Percentiles rank a stretch among this genome's conserved stretches.
Evolutionary conservation across 2,888 invertebrate species (phyloP).

Genomic region (Rugalucina vietnamica): DNA sequence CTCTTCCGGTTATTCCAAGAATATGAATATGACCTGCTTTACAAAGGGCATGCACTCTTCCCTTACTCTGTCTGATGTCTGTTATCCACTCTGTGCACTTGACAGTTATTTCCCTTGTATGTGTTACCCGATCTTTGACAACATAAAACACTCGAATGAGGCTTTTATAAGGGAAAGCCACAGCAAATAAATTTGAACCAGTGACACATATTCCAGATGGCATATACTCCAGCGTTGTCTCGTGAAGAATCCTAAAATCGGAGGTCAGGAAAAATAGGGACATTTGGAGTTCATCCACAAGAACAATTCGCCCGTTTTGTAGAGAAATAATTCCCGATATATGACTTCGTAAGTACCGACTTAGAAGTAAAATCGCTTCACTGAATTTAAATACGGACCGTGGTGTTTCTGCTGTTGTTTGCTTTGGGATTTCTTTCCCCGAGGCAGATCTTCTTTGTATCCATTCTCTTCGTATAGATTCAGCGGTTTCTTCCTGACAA

Average conservation of each 20-base stretch:
- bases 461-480: constrained; percentile 50
- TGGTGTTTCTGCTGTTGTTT: neutral
- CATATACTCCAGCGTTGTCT: neutral
- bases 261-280: constrained; percentile 25
- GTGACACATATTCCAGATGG: constrained; percentile 30
- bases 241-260: neutral
- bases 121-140: constrained; percentile 17
- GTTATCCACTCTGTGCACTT: constrained; percentile 53
- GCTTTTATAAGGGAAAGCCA: constrained; percentile 50
- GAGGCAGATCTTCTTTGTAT: constrained; percentile 41
- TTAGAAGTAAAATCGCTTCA: constrained; percentile 31
- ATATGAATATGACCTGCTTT: constrained; percentile 55
- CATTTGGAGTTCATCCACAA: constrained; percentile 46
- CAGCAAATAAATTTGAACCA: constrained; percentile 22
- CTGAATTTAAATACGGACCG: constrained; percentile 22
- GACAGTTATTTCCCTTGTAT: constrained; percentile 25
- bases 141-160: constrained; percentile 31
- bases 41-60: constrained; percentile 43
- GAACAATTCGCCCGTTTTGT: constrained; percentile 32
- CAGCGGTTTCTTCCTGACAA: constrained; percentile 34
- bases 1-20: constrained; percentile 13
- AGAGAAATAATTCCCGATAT: constrained; percentile 43
- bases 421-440: neutral
- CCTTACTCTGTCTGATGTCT: constrained; percentile 34
- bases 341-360: constrained; percentile 28